Conservation (phyloP, 2,797 vertebrate genomes). For the Sus cebifrons region DNA sequence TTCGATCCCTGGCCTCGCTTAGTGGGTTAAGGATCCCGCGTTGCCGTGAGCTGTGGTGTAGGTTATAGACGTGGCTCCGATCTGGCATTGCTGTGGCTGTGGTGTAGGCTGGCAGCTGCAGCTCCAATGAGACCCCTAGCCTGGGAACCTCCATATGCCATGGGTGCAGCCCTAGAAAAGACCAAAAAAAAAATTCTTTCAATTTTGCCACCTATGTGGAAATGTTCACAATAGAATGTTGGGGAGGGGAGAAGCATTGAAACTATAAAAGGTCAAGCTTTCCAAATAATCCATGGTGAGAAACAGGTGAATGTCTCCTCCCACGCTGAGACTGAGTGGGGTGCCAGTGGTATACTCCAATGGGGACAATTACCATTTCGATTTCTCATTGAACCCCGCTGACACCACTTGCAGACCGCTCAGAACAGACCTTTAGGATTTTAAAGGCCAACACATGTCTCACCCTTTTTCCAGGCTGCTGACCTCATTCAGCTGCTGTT, state of each 20-base stretch:
- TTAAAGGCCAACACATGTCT: background rate
- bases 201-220: background rate
- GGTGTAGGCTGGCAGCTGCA: no score
- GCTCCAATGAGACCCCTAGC: no score
- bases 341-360: fast-evolving
- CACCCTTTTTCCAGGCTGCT: slow-evolving; percentile 54
- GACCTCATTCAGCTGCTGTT: slow-evolving; percentile 51
- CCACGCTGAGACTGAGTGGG: fast-evolving
- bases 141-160: no score
- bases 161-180: no score
- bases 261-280: background rate
- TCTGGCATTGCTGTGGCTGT: no score
- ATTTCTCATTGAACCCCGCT: background rate
- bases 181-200: background rate
- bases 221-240: slow-evolving; percentile 1
- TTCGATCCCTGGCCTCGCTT: no score
- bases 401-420: background rate
- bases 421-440: background rate
- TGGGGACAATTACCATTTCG: background rate
- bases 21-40: no score
- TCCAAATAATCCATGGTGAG: background rate
- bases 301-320: background rate
- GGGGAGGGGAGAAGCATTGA: background rate
- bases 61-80: no score
- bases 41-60: no score